phyloP scores from a whole-genome alignment of 2,113 vertebrate species.

The Plecturocebus donacophilus region DNA sequence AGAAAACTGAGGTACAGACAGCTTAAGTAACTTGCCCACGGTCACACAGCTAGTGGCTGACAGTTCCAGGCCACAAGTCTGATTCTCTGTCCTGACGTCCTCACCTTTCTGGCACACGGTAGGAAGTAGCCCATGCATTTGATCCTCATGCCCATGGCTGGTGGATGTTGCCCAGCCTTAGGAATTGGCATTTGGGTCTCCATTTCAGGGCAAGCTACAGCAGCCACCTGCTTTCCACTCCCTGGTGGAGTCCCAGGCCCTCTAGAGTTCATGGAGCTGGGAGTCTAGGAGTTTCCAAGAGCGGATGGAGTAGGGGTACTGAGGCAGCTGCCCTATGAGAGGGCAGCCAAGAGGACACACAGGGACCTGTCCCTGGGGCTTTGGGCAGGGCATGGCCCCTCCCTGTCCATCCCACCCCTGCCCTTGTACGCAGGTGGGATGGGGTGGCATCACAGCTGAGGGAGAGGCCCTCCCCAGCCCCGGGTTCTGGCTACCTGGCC shows the following conservation, averaged over 20 bases:
- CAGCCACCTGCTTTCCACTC: background rate
- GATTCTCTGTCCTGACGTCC: background rate
- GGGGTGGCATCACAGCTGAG: too few species aligned
- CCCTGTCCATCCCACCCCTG: background rate
- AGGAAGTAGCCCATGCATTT: background rate
- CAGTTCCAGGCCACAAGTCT: background rate
- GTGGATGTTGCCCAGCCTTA: background rate
- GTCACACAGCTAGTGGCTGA: background rate
- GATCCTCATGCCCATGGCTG: background rate
- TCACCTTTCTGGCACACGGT: background rate
- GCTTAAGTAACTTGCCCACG: background rate
- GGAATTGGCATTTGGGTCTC: background rate
- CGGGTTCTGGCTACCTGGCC: background rate
- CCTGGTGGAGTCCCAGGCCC: background rate
- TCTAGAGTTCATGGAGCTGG: background rate
- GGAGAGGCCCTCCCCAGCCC: background rate
- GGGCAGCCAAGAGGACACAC: background rate
- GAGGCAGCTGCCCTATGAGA: background rate
- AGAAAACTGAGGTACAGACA: background rate
- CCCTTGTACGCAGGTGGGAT: background rate
- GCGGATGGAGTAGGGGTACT: background rate
- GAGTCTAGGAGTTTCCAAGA: background rate
- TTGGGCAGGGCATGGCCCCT: background rate
- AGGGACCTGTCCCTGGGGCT: background rate
- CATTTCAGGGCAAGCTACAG: too few species aligned